Evolutionary conservation across 2,888 invertebrate genomes (phyloP).

Genomic region (Calephelis perditalis): DNA sequence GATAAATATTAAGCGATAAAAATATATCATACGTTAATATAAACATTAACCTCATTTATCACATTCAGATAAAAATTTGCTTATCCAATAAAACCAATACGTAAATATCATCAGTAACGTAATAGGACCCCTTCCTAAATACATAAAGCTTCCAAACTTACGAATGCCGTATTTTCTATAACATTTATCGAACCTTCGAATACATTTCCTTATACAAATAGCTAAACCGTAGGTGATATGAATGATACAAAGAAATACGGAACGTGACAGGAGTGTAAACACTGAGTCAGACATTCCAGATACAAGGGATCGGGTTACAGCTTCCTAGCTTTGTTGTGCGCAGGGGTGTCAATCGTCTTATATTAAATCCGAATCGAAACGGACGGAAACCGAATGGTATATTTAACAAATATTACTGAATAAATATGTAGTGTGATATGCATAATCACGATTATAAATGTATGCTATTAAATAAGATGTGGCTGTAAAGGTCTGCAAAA

Average conservation of each 20-base stretch:
- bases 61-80: no score
- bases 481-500: no score
- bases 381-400: background rate
- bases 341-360: background rate
- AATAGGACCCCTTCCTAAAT: no score
- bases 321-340: constrained; percentile 20
- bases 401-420: no score
- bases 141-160: background rate
- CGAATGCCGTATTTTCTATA: constrained; percentile 6
- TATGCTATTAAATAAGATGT: no score
- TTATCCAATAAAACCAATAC: no score
- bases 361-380: background rate
- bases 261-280: constrained; percentile 24
- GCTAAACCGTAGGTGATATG: constrained; percentile 7
- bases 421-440: no score
- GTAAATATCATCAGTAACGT: no score
- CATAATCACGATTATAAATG: no score
- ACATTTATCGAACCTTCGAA: constrained; percentile 7
- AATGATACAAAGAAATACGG: constrained; percentile 16
- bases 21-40: no score
- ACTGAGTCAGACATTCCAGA: constrained; percentile 25
- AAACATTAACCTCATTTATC: no score
- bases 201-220: constrained; percentile 14
- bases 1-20: no score
- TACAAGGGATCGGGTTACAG: constrained; percentile 27